Base-by-base conservation (phyloP, 2,888 invertebrate genomes). In the Amblyjoppa fuscipennis region DNA sequence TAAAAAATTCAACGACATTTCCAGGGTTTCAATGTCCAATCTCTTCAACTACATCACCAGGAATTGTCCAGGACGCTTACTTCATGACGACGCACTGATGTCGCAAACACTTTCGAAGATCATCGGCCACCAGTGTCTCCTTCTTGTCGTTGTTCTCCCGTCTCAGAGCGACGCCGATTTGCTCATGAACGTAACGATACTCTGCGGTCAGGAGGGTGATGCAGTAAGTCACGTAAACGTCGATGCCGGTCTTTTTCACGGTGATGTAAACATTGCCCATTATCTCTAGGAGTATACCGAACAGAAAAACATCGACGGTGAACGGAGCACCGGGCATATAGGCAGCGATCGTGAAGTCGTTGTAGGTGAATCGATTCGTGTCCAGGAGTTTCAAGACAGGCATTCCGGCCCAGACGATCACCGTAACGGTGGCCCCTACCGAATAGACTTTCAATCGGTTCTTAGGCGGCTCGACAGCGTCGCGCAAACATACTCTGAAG, bases 221-320 rank as follows among this genome's bases (percentile, higher is more conserved):
- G 6, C 88, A 38, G 49, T 91, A 83, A 69, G 88, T 89, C 13
- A 87, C 81, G 51, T 91, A 92, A 16, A 91, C 5, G 49, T 92
- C 92, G 2, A 90, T 56, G 6, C 89, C 71, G 11, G 83, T 79
- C 66, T 92, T 92, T 25, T 87, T 88, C 0, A 82, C 9, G 1
- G 87, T 81, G 0, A 81, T 20, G 38, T 78, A 88, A 0, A 51
- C 5, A 0, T 75, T 7, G 11, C 87, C 88, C 0, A 89, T 0
- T 0, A 73, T 7, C 76, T 90, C 49, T 0, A 91, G 13, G 0
- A 87, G 0, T 7, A 86, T 64, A 1, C 87, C 89, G 0, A 49
- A 16, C 0, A 87, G 2, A 31, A 91, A 92, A 41, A 85, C 6
- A 1, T 4, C 38, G 0, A 13, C 5, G 2, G 86, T 66, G 41